Evolutionary conservation across 64 coral and sea anemone species (phyloP).

Genomic region (Exaiptasia diaphana): DNA sequence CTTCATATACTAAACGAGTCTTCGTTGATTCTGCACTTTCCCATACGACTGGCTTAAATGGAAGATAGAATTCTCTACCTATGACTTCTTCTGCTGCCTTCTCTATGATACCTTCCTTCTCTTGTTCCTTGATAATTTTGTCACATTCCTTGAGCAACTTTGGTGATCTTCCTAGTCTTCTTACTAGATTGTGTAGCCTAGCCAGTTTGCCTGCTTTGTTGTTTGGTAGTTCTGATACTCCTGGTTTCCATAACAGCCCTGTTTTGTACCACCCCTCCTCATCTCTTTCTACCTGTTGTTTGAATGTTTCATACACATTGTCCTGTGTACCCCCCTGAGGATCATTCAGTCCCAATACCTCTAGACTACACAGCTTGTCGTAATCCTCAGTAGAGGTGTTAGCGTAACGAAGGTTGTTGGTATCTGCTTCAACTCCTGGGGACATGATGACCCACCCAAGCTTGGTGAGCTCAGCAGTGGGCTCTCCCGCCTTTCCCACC

Average conservation of each 20-base stretch:
- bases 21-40: conserved; percentile 27
- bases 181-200: neutral
- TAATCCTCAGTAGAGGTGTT: conserved; percentile 1
- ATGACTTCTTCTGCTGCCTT: neutral
- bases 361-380: conserved; percentile 16
- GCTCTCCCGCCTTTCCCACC: conserved; percentile 30
- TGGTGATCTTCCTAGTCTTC: neutral
- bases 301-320: conserved; percentile 16
- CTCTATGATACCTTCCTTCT: neutral
- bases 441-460: conserved; percentile 65
- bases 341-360: conserved; percentile 23
- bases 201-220: conserved; percentile 8
- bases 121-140: conserved; percentile 12
- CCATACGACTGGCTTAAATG: conserved; percentile 23
- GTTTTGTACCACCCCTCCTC: conserved; percentile 36
- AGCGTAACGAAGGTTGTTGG: neutral
- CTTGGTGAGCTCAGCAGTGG: conserved; percentile 3
- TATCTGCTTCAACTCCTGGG: conserved; percentile 21
- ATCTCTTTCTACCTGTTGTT: conserved; percentile 14
- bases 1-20: conserved; percentile 27
- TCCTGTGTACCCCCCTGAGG: neutral
- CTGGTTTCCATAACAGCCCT: conserved; percentile 8
- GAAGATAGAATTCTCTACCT: conserved; percentile 31
- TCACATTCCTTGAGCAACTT: neutral
- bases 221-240: neutral